Conservation (phyloP, 2,888 invertebrate genomes). For the Rambutsinella grinnellia region DNA sequence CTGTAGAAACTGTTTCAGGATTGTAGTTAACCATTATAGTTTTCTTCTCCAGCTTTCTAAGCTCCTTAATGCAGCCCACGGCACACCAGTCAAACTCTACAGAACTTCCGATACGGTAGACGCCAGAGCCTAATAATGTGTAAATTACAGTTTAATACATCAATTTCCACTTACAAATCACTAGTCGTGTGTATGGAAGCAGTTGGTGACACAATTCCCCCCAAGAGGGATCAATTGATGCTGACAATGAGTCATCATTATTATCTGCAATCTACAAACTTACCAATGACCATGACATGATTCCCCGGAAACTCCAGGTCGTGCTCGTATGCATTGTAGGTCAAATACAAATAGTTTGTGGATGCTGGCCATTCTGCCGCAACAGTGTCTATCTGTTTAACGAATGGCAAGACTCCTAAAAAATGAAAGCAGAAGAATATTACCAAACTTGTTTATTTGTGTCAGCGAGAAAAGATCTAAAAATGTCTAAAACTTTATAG, state of each 20-base stretch:
- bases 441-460: background rate
- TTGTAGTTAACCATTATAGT: slow-evolving; percentile 98
- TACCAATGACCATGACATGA: slow-evolving; percentile 88
- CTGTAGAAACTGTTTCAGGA: slow-evolving; percentile 96
- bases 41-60: slow-evolving; percentile 86
- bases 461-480: slow-evolving; percentile 7
- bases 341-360: slow-evolving; percentile 98
- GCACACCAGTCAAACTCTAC: slow-evolving; percentile 99
- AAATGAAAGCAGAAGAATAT: background rate
- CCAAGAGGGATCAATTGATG: no score
- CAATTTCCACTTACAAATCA: no score
- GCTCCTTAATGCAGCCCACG: slow-evolving; percentile 93
- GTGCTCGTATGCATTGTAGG: slow-evolving; percentile 90
- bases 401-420: slow-evolving; percentile 81
- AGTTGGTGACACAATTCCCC: no score
- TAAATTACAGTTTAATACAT: no score
- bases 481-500: no score
- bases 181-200: no score
- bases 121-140: slow-evolving; percentile 79
- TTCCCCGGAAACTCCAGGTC: slow-evolving; percentile 84
- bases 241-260: no score
- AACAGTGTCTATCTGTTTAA: slow-evolving; percentile 99
- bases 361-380: slow-evolving; percentile 99
- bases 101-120: slow-evolving; percentile 97
- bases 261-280: no score